Evolutionary conservation across 2,797 vertebrate species (phyloP).

Genomic region (Graptemys geographica): DNA sequence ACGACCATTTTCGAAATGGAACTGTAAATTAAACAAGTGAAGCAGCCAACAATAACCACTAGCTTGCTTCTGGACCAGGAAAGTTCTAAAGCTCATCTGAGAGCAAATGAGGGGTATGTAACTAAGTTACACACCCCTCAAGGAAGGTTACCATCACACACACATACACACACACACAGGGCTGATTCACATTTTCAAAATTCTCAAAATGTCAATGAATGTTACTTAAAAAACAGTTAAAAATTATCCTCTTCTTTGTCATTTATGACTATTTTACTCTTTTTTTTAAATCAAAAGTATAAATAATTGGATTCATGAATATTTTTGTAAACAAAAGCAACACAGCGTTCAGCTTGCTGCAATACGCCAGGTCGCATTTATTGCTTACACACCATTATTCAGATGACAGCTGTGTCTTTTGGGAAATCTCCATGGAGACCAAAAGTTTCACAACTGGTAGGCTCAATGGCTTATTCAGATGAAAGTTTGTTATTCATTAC

Average conservation of each 20-base stretch:
- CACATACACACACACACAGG: not conserved
- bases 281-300: not conserved
- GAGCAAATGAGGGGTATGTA: not conserved
- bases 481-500: accelerated
- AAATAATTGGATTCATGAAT: not conserved
- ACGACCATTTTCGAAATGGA: not conserved
- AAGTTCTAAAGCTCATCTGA: not conserved
- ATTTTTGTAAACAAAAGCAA: not conserved
- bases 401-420: not conserved
- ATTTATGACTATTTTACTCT: not conserved
- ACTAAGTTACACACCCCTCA: not conserved
- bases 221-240: not conserved
- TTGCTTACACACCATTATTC: not conserved
- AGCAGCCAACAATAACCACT: not conserved
- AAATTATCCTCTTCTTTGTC: not conserved
- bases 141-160: not conserved
- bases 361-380: not conserved
- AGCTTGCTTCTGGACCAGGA: not conserved
- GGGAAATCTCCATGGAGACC: not conserved
- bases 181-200: not conserved
- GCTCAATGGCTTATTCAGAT: not conserved
- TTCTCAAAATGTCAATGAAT: not conserved
- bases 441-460: not conserved
- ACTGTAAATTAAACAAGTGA: not conserved
- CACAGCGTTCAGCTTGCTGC: not conserved